Base-by-base conservation (phyloP, 2,113 vertebrate species). In the Pagrus major region DNA sequence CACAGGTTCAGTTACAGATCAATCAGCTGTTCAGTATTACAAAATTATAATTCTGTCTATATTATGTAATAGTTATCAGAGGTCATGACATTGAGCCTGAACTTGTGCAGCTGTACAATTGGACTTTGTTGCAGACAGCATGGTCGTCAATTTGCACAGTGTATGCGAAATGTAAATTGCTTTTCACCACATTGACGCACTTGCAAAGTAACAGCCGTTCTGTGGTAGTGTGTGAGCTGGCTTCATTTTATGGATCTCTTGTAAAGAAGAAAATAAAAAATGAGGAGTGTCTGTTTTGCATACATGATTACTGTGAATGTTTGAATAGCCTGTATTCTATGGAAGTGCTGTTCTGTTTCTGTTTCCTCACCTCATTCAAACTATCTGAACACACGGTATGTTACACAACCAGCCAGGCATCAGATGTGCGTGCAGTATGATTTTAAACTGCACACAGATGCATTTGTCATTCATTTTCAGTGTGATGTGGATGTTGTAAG, bases 181-280 rank as follows among this genome's bases (percentile, higher is more conserved):
- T 63, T 54, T 71, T 60, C 21, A 42, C 87, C 92, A 70, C 90
- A 87, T 6, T 91, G 91, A 93, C 86, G 89, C 82, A 91, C 80
- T 89, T 91, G 89, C 86, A 89, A 91, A 89, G 81, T 68, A 80
- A 56, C 78, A 84, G 81, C 66, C 9, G 20, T 81, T 66, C 61
- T 82, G 81, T 70, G 81, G 79, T 67, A 3, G n/a, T 18, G 12
- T 54, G 6, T 49, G 47, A 75, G 51, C 51, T 41, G 51, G 1
- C 44, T 44, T 59, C 27, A 9, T 71, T 90, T 80, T 59, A 86
- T 68, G 44, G 66, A 21, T 61, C 23, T 44, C 25, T 16, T 63
- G 35, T 71, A 10, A 21, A 59, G 11, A 59, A 15, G 21, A 69
- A 74, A 67, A 9, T 51, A 16, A 18, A 1, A 52, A 25, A 61